A percentile compares a stretch with the other conserved stretches of the same genome.
Conservation (phyloP, 2,113 vertebrate species). For the Paradisaea rubra region DNA sequence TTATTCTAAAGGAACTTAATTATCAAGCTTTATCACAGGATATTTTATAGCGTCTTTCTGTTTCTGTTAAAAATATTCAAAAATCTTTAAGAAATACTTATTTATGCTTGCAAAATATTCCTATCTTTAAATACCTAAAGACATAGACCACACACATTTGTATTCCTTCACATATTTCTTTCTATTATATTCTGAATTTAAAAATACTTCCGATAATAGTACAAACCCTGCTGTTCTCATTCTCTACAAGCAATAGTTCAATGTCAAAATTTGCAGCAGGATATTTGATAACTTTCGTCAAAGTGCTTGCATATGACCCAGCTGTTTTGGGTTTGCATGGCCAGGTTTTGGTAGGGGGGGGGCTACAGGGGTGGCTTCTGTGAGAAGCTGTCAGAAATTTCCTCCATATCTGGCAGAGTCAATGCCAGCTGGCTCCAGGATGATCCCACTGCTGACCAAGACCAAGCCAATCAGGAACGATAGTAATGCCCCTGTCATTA, state of each 20-base stretch:
- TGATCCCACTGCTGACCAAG: background rate
- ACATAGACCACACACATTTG: background rate
- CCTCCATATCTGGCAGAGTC: background rate
- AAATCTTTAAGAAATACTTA: background rate
- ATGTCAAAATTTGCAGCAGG: background rate
- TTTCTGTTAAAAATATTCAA: background rate
- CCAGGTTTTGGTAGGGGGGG: accelerated
- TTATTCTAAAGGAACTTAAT: background rate
- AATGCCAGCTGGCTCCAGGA: background rate
- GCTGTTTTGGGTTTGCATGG: background rate
- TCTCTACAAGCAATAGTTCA: background rate
- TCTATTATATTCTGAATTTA: background rate
- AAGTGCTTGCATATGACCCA: background rate
- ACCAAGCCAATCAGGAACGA: accelerated
- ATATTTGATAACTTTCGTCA: background rate
- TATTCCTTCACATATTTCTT: background rate
- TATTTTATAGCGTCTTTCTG: background rate
- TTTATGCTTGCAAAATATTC: background rate
- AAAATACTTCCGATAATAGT: background rate
- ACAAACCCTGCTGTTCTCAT: background rate
- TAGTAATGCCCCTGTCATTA: background rate
- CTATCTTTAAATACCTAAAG: background rate
- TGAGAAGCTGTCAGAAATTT: background rate
- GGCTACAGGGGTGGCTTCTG: background rate
- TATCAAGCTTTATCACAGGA: background rate